Evolutionary conservation across 2,797 vertebrate species (phyloP), one percentile per base, ranked within the genome.

Genomic region (Nothura maculosa): DNA sequence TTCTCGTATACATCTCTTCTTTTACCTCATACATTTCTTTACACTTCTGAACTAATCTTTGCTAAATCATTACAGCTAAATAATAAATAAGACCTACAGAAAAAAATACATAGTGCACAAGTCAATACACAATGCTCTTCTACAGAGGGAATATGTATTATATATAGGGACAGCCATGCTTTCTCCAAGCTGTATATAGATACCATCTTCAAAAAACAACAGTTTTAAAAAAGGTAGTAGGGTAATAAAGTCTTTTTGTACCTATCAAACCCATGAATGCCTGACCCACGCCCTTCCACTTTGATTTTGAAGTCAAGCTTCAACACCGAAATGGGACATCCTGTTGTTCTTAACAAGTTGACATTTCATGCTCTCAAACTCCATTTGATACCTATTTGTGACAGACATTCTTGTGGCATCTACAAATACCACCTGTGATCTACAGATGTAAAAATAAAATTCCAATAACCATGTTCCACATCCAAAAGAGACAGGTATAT

Each of bases 51-150:
- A 54, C 1, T 18, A 57, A 80, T 73, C 82, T 81, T 36, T 72
- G 8, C 14, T 52, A 54, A 62, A 45, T 20, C 54, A 1, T 54
- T 16, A 50, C 52, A 55, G 9, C 25, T 72, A 43, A 54, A 62
- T 22, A 19, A 12, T 4, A 28, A 1, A 14, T 13, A 34, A 54
- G 2, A 4, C 2, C 20, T 57, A n/a, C 0, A 45, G 1, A 47
- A 40, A 47, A 47, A 68, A 72, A 32, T 0, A 4, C 30, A 43
- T 4, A 72, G 69, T 5, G 6, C 32, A 36, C 6, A 24, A 36
- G 79, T 19, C 17, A 73, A 58, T 50, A 30, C 6, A 24, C 3
- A 38, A 22, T 2, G 21, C 3, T 63, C 57, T 70, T 75, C 15
- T 78, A 6, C 32, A 34, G 12, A 32, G 10, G 20, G 3, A 52